Percentiles rank a stretch among this genome's conserved stretches.
phyloP scores from a whole-genome alignment of 1,140 invertebrate genomes.

The Cataglyphis hispanica region DNA sequence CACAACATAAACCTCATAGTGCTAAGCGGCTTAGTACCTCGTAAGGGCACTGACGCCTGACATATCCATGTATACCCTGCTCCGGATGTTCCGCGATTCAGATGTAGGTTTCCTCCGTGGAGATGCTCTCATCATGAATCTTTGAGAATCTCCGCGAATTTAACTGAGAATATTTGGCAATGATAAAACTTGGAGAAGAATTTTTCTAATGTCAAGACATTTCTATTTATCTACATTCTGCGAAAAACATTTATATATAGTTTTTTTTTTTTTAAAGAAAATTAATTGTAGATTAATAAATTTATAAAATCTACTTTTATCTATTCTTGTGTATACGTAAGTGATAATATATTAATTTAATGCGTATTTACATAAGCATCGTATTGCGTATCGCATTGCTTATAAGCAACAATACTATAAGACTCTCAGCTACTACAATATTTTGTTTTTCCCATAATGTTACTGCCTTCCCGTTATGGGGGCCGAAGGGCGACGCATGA shows the following conservation, averaged over 20 bases:
- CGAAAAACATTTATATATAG: not conserved
- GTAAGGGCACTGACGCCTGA: slow-evolving; percentile 85
- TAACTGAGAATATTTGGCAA: not conserved
- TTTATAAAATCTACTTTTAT: not conserved
- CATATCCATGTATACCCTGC: slow-evolving; percentile 80
- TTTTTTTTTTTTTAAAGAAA: not conserved
- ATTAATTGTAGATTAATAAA: not conserved
- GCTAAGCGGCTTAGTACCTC: slow-evolving; percentile 85
- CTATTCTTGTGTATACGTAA: not conserved
- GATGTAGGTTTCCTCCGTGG: slow-evolving; percentile 10
- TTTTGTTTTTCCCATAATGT: slow-evolving; percentile 85
- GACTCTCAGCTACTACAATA: slow-evolving; percentile 77
- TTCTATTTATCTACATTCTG: not conserved
- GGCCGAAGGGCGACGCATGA: slow-evolving; percentile 69
- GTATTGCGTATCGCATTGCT: not conserved
- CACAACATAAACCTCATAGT: slow-evolving; percentile 85
- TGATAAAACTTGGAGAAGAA: not conserved
- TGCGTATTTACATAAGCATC: not conserved
- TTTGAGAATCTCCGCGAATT: slow-evolving; percentile 7
- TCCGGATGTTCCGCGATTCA: slow-evolving; percentile 57
- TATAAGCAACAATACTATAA: not conserved
- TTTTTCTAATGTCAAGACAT: slow-evolving; percentile 2
- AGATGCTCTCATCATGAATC: not conserved
- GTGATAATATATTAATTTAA: slow-evolving; percentile 14
- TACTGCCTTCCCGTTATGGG: slow-evolving; percentile 44